A percentile compares a stretch with the other conserved stretches of the same genome.
Conservation (phyloP, 2,888 invertebrate genomes). For the Euzophera pinguis region DNA sequence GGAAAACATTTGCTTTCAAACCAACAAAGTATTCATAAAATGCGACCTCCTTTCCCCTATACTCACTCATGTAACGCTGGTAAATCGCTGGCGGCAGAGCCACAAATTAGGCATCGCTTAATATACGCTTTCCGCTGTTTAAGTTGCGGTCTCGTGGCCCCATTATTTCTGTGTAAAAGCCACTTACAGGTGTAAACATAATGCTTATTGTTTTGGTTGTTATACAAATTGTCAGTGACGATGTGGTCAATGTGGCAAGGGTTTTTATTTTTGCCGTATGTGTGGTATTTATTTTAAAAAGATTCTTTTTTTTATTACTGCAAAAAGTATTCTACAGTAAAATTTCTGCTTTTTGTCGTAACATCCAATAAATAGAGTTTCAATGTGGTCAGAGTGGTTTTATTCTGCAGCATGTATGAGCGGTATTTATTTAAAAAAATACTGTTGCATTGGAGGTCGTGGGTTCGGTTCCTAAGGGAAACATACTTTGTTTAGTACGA, state of each 20-base stretch:
- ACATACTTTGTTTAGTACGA: no score
- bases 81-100: slow-evolving; percentile 4
- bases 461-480: no score
- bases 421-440: no score
- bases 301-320: no score
- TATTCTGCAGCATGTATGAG: no score
- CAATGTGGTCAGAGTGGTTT: no score
- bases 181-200: slow-evolving; percentile 14
- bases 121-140: slow-evolving; percentile 8
- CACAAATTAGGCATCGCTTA: slow-evolving; percentile 9
- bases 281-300: not conserved
- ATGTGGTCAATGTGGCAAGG: not conserved
- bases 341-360: no score
- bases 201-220: slow-evolving; percentile 12
- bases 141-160: slow-evolving; percentile 8
- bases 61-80: not conserved
- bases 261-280: not conserved
- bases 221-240: not conserved
- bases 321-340: no score
- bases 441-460: no score
- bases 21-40: no score
- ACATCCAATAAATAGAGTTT: no score
- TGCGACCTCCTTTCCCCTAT: not conserved
- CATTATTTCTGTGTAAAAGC: slow-evolving; percentile 9
- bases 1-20: no score